Conservation (phyloP, 2,797 vertebrate genomes). For the Artibeus jamaicensis region DNA sequence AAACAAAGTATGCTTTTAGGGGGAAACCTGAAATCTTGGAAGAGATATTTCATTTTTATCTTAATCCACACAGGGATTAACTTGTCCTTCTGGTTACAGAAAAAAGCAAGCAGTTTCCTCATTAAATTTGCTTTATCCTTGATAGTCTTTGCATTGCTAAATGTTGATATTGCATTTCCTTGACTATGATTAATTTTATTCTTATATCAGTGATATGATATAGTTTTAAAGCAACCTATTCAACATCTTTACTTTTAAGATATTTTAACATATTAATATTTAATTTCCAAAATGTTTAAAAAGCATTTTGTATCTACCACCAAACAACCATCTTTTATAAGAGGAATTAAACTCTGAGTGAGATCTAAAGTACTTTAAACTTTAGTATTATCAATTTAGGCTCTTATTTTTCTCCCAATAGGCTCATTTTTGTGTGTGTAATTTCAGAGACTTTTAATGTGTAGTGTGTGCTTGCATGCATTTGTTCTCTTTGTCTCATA, state of each 20-base stretch:
- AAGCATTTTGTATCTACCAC: neutral
- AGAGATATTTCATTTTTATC: constrained; percentile 29
- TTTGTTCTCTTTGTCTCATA: neutral
- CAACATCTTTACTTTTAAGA: neutral
- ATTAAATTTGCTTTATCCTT: constrained; percentile 9
- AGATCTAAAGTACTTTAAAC: neutral
- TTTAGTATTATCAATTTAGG: neutral
- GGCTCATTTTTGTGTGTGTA: neutral
- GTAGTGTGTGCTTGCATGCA: rapidly evolving
- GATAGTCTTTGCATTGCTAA: neutral
- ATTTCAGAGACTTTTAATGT: neutral
- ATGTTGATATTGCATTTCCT: neutral
- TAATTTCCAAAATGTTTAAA: neutral
- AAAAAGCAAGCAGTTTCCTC: constrained; percentile 31
- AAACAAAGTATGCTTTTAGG: neutral
- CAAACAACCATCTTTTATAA: neutral
- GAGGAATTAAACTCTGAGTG: neutral
- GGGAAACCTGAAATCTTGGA: neutral
- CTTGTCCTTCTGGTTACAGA: neutral
- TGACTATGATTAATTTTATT: neutral
- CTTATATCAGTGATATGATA: neutral
- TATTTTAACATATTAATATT: neutral
- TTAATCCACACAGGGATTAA: neutral
- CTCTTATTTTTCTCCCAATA: neutral
- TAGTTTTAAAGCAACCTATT: neutral